Conservation (phyloP, 2,888 invertebrate species). For the Dermolepida albohirtum region DNA sequence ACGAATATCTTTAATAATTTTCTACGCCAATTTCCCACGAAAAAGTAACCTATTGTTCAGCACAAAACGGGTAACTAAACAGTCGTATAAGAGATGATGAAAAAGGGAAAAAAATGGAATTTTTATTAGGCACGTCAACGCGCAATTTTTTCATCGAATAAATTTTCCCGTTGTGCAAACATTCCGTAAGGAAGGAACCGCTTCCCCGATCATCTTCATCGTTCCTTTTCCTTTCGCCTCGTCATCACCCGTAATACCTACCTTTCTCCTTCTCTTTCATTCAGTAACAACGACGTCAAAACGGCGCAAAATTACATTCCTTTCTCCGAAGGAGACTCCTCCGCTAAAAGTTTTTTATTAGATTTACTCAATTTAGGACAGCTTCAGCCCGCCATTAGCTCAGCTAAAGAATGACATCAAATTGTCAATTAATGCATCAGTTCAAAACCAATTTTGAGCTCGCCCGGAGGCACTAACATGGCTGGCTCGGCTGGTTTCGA, state of each 20-base stretch:
- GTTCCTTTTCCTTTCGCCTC: slow-evolving; percentile 11
- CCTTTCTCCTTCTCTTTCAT: slow-evolving; percentile 19
- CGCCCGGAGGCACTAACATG: slow-evolving; percentile 56
- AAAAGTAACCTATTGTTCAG: slow-evolving; percentile 20
- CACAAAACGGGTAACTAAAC: slow-evolving; percentile 14
- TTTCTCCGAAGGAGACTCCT: slow-evolving; percentile 43
- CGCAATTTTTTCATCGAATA: slow-evolving; percentile 37
- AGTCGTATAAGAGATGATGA: slow-evolving; percentile 17
- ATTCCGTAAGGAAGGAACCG: slow-evolving; percentile 27
- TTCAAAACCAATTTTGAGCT: slow-evolving; percentile 62
- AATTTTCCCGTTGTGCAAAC: slow-evolving; percentile 37
- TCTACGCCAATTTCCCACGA: slow-evolving; percentile 18
- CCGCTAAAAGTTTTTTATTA: slow-evolving; percentile 60
- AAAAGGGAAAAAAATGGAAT: slow-evolving; percentile 21
- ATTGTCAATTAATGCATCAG: slow-evolving; percentile 65
- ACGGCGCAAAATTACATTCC: slow-evolving; percentile 45
- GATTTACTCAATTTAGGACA: slow-evolving; percentile 63
- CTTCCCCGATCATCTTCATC: slow-evolving; percentile 20
- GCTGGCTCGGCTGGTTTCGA: slow-evolving; percentile 48
- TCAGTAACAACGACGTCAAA: slow-evolving; percentile 39
- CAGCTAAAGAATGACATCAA: slow-evolving; percentile 63
- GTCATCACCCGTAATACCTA: slow-evolving; percentile 23
- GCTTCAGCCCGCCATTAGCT: slow-evolving; percentile 62
- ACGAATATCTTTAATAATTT: slow-evolving; percentile 20
- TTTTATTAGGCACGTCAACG: slow-evolving; percentile 38